Evolutionary conservation across 2,113 vertebrate genomes (phyloP).

Genomic region (Salvelinus alpinus): DNA sequence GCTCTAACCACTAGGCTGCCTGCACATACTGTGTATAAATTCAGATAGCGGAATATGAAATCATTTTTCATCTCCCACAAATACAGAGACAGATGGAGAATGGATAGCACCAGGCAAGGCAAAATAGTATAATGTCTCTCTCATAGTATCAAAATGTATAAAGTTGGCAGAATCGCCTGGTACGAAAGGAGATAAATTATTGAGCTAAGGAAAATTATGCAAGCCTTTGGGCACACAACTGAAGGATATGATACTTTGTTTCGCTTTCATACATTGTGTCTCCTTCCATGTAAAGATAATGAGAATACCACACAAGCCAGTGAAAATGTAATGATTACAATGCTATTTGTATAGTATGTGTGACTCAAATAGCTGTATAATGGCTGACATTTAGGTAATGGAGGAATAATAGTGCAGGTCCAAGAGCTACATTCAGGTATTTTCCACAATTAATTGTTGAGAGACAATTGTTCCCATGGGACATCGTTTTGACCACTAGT

Average conservation of each 20-base stretch:
- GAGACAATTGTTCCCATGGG: neutral
- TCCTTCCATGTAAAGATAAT: conserved; percentile 43
- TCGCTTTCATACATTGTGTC: conserved; percentile 32
- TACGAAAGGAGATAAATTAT: conserved; percentile 45
- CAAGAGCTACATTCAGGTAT: neutral
- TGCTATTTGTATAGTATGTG: neutral
- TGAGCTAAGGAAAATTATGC: conserved; percentile 40
- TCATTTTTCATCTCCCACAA: neutral
- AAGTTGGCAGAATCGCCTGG: conserved; percentile 19
- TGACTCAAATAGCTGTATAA: neutral
- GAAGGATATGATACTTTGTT: conserved; percentile 35
- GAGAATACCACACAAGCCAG: conserved; percentile 21
- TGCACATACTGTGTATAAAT: neutral
- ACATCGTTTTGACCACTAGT: neutral
- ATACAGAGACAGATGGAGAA: conserved; percentile 14
- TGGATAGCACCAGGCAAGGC: neutral
- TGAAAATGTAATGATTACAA: conserved; percentile 27
- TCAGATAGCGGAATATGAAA: conserved; percentile 15
- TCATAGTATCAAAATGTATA: conserved; percentile 9
- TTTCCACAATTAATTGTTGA: neutral
- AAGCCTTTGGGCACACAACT: conserved; percentile 43
- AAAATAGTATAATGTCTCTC: conserved; percentile 13
- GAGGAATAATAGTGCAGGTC: neutral
- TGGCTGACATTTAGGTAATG: neutral
- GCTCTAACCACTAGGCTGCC: too few species aligned